Percentiles rank a stretch among this genome's conserved stretches.
These are phyloP conservation scores for Pterobdella sp. DNA, from an alignment of 2,888 invertebrate species.

Conservation along the genomic window DNA sequence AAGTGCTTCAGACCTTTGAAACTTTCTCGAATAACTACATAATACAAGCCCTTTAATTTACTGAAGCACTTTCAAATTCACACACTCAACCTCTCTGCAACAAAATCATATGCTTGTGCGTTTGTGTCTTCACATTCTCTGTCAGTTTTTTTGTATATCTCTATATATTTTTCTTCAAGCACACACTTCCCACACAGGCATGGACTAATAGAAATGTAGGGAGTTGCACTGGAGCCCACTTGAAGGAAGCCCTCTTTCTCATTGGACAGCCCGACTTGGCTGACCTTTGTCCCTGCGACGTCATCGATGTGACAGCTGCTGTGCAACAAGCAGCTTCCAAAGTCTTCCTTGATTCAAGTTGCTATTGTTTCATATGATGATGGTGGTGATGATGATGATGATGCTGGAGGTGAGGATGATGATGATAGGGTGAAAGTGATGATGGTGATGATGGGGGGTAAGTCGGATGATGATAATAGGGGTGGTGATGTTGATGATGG, in stretches of 20 bases:
- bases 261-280: conserved; percentile 35
- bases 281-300: conserved; percentile 29
- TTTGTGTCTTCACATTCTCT: not conserved
- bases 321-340: conserved; percentile 23
- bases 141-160: not conserved
- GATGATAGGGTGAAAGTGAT: no score
- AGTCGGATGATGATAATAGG: no score
- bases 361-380: not conserved
- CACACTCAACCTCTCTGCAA: conserved; percentile 62
- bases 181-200: conserved; percentile 59
- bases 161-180: not conserved
- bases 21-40: no score
- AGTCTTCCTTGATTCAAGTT: conserved; percentile 23
- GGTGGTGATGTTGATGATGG: not conserved
- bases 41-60: no score
- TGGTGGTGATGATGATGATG: not conserved
- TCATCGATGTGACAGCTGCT: conserved; percentile 22
- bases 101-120: not conserved
- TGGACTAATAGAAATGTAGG: conserved; percentile 74
- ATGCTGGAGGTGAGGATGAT: not conserved
- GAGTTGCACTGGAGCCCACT: conserved; percentile 17
- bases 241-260: conserved; percentile 24
- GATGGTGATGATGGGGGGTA: no score
- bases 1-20: no score
- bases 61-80: no score